Percentiles rank a stretch among this genome's conserved stretches.
Conservation (phyloP, 2,888 invertebrate genomes). For the Nineta flava region DNA sequence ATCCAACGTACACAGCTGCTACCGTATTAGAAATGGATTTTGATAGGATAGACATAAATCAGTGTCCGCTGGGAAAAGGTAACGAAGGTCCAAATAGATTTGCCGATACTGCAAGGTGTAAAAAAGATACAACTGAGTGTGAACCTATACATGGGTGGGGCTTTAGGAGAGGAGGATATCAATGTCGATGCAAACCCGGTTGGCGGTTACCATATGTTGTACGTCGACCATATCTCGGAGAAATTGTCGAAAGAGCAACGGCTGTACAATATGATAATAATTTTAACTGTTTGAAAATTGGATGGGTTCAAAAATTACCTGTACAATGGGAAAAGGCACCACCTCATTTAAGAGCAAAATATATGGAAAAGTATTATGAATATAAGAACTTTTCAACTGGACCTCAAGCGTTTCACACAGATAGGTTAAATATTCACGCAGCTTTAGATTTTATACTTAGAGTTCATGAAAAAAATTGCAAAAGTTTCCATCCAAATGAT, state of each 20-base stretch:
- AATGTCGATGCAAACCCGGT: constrained; percentile 83
- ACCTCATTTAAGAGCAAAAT: constrained; percentile 51
- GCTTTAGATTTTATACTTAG: constrained; percentile 60
- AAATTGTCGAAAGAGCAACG: constrained; percentile 85
- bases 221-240: constrained; percentile 80
- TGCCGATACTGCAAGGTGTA: constrained; percentile 79
- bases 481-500: constrained; percentile 53
- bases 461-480: constrained; percentile 39
- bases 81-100: constrained; percentile 81
- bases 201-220: constrained; percentile 74
- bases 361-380: constrained; percentile 55
- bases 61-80: constrained; percentile 79
- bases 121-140: constrained; percentile 84
- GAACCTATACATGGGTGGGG: constrained; percentile 95
- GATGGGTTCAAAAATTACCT: constrained; percentile 77
- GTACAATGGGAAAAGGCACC: constrained; percentile 67
- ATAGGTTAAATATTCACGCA: constrained; percentile 59
- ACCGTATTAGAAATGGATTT: constrained; percentile 92
- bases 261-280: constrained; percentile 84
- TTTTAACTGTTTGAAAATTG: constrained; percentile 81
- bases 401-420: constrained; percentile 44
- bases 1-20: constrained; percentile 86
- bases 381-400: constrained; percentile 57
- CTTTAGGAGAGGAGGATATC: constrained; percentile 87
- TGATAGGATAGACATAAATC: constrained; percentile 93